Evolutionary conservation across 2,797 vertebrate species (phyloP).

Genomic region (Eulemur coronatus): DNA sequence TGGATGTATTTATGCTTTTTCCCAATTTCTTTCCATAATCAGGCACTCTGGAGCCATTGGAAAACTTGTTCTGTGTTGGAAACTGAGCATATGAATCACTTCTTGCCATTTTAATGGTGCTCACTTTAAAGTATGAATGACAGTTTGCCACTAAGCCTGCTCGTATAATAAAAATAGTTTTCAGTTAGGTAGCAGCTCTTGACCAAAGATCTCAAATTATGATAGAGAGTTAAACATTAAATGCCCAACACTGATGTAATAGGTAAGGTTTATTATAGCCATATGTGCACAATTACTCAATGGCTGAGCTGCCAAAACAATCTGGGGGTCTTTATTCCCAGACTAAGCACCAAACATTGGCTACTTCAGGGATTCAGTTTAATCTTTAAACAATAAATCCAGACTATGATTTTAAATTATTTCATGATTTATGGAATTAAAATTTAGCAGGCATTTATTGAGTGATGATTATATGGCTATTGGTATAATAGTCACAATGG

Average conservation of each 20-base stretch:
- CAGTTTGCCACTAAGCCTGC: neutral
- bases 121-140: conserved; percentile 47
- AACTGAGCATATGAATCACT: conserved; percentile 7
- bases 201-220: neutral
- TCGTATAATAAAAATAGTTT: conserved; percentile 29
- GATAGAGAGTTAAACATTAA: neutral
- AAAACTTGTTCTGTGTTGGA: conserved; percentile 26
- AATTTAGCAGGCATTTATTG: neutral
- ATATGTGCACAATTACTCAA: neutral
- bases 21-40: neutral
- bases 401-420: conserved; percentile 3
- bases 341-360: neutral
- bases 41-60: neutral
- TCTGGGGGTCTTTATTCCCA: neutral
- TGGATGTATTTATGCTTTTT: neutral
- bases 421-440: conserved; percentile 1
- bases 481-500: neutral
- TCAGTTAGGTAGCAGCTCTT: neutral
- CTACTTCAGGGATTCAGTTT: neutral
- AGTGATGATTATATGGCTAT: neutral
- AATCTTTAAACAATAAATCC: neutral
- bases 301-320: neutral
- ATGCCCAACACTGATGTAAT: neutral
- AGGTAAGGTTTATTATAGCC: neutral
- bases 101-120: conserved; percentile 29